Base-by-base conservation (phyloP, 2,797 vertebrate genomes). In the Melanitta fusca region DNA sequence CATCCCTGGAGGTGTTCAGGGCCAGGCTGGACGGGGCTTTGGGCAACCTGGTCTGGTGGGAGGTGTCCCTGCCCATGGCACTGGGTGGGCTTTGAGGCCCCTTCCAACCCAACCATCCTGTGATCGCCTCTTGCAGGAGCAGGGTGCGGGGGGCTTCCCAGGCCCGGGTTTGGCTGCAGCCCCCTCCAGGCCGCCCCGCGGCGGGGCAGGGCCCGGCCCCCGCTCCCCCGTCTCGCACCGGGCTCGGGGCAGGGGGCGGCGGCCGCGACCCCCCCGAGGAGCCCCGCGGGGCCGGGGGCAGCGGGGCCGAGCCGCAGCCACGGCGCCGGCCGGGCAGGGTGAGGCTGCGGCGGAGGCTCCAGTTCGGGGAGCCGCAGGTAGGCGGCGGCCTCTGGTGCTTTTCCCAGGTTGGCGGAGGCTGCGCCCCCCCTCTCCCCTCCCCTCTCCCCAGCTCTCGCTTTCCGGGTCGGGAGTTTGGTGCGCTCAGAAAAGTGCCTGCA, bases 321-420 rank as follows among this genome's bases (percentile, higher is more conserved):
- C 47, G 47, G 47, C 47, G 47, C 47, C 47, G 47, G 22, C 82
- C 30, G 47, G 83, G 86, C 19, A 66, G 91, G 94, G 91, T 10
- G 89, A 92, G 91, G 87, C 62, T 30, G 43, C 49, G 77, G 75
- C 71, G 36, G 51, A 56, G 56, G 61, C 87, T 93, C 88, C 88
- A 91, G 70, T 97, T 96, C 89, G 74, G 80, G 79, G 22, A 96
- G 94, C 90, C 74, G 54, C 97, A 97, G 97, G 97, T 97, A 97
- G 97, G 97, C 96, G 97, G 97, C 96, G 86, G 96, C 86, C 96
- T 97, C 84, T 34, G 47, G 64, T 80, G 28, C 91, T 82, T 39
- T 79, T 74, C 70, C 65, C 92, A 94, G 95, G 92, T 95, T 91
- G 20, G 68, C 19, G 57, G 58, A 91, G 54, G 16, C 0, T 22